A percentile compares a stretch with the other conserved stretches of the same genome.
These are phyloP conservation scores for Chondrosia reniformis DNA, from an alignment of 37 sponge, comb jelly and placozoan species.

Conservation along the genomic window DNA sequence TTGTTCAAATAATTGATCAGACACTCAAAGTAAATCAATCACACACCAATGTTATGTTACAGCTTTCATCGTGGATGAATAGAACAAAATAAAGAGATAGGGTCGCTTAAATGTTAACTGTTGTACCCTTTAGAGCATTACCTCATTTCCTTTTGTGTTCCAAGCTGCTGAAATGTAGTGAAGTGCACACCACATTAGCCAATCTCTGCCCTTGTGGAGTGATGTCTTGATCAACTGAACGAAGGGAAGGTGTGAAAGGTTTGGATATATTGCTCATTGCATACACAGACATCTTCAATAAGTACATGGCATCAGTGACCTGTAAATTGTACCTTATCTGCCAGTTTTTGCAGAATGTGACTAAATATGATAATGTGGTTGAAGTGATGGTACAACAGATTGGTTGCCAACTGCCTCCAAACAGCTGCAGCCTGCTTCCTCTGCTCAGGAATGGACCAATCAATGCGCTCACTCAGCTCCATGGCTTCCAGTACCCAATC, in stretches of 20 bases:
- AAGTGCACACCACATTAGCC: slow-evolving; percentile 69
- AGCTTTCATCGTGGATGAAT: too few species aligned
- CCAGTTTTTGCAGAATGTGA: slow-evolving; percentile 21
- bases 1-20: too few species aligned
- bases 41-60: too few species aligned
- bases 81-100: too few species aligned
- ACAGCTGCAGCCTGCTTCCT: slow-evolving; percentile 29
- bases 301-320: too few species aligned
- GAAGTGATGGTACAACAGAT: slow-evolving; percentile 51
- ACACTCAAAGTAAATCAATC: too few species aligned
- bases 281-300: too few species aligned
- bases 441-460: slow-evolving; percentile 6
- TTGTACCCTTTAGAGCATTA: not conserved
- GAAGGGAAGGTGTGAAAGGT: not conserved
- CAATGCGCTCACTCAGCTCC: slow-evolving; percentile 35
- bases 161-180: slow-evolving; percentile 42
- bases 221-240: slow-evolving; percentile 31
- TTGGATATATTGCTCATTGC: too few species aligned
- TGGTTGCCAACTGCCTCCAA: slow-evolving; percentile 62
- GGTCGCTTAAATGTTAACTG: not conserved
- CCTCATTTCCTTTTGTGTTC: slow-evolving; percentile 3
- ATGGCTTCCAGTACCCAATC: slow-evolving; percentile 48
- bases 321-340: too few species aligned
- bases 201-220: slow-evolving; percentile 48
- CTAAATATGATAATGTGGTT: slow-evolving; percentile 48